Evolutionary conservation across 1,140 invertebrate genomes (phyloP), one percentile per base, ranked within the genome.

Genomic region (Ditylenchus dipsaci): DNA sequence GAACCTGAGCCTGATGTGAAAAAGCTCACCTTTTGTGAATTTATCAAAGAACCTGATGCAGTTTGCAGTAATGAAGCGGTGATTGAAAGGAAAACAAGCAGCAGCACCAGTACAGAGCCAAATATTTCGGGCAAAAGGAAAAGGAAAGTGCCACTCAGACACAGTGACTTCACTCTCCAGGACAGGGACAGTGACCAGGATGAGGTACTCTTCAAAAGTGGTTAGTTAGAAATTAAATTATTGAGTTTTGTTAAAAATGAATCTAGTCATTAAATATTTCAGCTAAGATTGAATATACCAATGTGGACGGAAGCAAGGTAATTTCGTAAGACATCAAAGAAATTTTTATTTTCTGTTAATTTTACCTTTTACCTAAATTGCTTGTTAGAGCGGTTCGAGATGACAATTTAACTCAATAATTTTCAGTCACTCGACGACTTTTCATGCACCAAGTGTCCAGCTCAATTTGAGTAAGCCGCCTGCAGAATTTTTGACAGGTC

Each of bases 401-500:
- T n/a, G n/a, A n/a, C n/a, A n/a, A n/a, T n/a, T n/a, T n/a, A n/a
- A n/a, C n/a, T n/a, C n/a, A n/a, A n/a, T n/a, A n/a, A 19, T 30
- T 38, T 69, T 71, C 7, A n/a, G 43, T 67, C 33, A 3, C 27
- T 27, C 21, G 63, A 60, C 19, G 69, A 76, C 21, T 75, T 57
- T 38, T 58, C 73, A 3, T 74, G 73, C 30, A 19, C 68, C 1
- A 42, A 62, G 29, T 74, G 73, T 67, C 73, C 73, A 15, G 73
- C 69, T 29, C 23, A 71, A 21, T 61, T 61, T 43, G 59, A 61
- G 59, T 61, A 5, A 38, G 33, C 11, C 11, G 3, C 3, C 19
- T 27, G 21, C 56, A 60, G 1, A 61, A 76, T 30, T 75, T 57
- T 38, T 38, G 68, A 1, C 72, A 73, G 26, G 19, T 63, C 1